phyloP scores from a whole-genome alignment of 2,113 vertebrate genomes.

The Neofelis nebulosa region DNA sequence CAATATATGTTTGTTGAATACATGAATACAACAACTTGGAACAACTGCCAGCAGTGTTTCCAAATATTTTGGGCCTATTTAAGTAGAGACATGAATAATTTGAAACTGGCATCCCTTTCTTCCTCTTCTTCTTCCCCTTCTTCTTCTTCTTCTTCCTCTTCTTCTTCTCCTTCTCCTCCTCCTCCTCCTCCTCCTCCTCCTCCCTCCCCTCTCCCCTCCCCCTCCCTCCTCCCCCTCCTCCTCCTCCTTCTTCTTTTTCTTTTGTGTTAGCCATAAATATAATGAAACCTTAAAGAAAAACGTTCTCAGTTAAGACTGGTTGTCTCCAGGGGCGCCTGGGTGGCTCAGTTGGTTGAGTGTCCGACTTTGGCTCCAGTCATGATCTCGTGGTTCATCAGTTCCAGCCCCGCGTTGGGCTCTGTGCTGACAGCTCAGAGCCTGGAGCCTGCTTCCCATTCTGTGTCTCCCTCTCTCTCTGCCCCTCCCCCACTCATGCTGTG shows the following conservation, averaged over 20 bases:
- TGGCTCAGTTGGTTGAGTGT: too few relatives aligned
- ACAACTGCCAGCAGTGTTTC: conserved; percentile 23
- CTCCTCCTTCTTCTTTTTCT: neutral
- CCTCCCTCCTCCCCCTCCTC: too few relatives aligned
- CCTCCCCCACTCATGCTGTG: too few relatives aligned
- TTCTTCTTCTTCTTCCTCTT: neutral
- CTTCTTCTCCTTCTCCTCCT: neutral
- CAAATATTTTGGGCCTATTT: conserved; percentile 64
- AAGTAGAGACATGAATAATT: conserved; percentile 68
- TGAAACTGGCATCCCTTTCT: conserved; percentile 17
- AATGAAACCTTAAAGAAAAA: conserved; percentile 23
- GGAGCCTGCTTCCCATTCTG: too few relatives aligned
- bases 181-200: too few relatives aligned
- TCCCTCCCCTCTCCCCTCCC: neutral
- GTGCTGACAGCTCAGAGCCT: too few relatives aligned
- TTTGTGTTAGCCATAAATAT: conserved; percentile 33
- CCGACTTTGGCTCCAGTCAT: too few relatives aligned
- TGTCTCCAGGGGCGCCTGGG: neutral
- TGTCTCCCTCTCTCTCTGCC: too few relatives aligned
- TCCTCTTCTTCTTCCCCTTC: neutral
- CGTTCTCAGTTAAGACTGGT: neutral
- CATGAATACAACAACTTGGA: neutral
- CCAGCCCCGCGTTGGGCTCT: accelerated
- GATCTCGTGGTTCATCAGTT: too few relatives aligned
- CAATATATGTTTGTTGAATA: conserved; percentile 19